Evolutionary conservation across 2,888 invertebrate genomes (phyloP).

Genomic region (Drosophila merina): DNA sequence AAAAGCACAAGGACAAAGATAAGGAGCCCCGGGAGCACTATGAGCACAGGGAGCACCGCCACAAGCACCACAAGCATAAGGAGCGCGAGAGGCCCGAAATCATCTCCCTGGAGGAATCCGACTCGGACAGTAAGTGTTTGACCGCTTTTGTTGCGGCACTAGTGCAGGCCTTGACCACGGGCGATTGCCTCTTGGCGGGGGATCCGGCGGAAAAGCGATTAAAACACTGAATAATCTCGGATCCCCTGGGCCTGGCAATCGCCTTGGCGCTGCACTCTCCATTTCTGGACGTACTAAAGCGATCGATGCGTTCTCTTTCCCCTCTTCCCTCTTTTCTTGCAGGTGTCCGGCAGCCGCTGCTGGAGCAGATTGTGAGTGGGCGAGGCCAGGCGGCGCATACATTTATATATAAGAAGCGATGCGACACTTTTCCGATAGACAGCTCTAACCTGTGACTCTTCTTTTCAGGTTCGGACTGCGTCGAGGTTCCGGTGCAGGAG

Average conservation of each 20-base stretch:
- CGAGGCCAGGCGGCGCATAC: conserved; percentile 14
- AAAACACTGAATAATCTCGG: conserved; percentile 29
- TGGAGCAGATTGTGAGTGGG: conserved; percentile 58
- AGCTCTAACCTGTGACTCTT: conserved; percentile 29
- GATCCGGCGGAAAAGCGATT: conserved; percentile 63
- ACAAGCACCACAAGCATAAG: conserved; percentile 39
- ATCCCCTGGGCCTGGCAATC: conserved; percentile 46
- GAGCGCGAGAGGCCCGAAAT: conserved; percentile 68
- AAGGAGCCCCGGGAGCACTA: conserved; percentile 24
- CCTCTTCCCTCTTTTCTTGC: conserved; percentile 53
- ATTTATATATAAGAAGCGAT: conserved; percentile 33
- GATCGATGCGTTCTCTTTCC: conserved; percentile 69
- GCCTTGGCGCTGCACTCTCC: conserved; percentile 68
- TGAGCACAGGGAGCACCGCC: conserved; percentile 25
- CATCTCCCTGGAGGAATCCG: conserved; percentile 81
- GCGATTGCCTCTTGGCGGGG: conserved; percentile 46
- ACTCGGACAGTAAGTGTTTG: conserved; percentile 83
- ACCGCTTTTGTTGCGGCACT: not conserved
- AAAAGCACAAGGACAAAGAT: conserved; percentile 70
- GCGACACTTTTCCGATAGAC: conserved; percentile 3
- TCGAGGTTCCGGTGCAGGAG: conserved; percentile 83
- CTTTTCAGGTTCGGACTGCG: conserved; percentile 83
- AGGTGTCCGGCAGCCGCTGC: conserved; percentile 49
- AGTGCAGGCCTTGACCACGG: conserved; percentile 41
- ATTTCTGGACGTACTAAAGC: conserved; percentile 62